phyloP scores from a whole-genome alignment of 2,113 vertebrate species.

The Hydrochoerus hydrochaeris region DNA sequence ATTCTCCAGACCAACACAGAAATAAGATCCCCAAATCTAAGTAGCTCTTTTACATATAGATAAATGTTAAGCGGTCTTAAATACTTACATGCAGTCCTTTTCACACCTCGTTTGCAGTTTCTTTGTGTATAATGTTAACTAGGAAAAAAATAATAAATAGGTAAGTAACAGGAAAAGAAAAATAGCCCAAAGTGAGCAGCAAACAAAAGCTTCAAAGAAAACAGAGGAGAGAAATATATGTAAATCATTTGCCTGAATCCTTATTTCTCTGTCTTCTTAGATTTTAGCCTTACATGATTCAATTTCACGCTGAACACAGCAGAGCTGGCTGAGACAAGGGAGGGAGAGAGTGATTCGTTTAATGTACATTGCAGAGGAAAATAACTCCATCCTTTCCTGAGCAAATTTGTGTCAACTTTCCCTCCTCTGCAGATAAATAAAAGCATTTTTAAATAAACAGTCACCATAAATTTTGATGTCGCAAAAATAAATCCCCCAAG shows the following conservation, averaged over 20 bases:
- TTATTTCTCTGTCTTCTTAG: conserved; percentile 30
- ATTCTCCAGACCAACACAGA: conserved; percentile 41
- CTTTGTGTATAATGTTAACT: conserved; percentile 50
- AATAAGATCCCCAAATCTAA: conserved; percentile 59
- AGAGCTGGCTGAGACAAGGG: conserved; percentile 62
- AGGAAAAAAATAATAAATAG: neutral
- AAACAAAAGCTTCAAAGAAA: conserved; percentile 65
- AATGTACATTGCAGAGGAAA: conserved; percentile 60
- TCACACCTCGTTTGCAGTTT: conserved; percentile 51
- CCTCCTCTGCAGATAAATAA: conserved; percentile 62
- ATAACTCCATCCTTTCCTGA: conserved; percentile 66
- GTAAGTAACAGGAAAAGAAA: conserved; percentile 44
- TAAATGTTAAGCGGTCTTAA: conserved; percentile 62
- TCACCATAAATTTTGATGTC: conserved; percentile 72
- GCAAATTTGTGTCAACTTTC: conserved; percentile 66
- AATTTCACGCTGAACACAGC: conserved; percentile 58
- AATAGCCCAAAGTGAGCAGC: conserved; percentile 48
- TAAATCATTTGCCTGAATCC: conserved; percentile 20
- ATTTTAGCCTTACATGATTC: conserved; percentile 62
- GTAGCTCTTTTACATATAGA: conserved; percentile 11
- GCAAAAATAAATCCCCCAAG: conserved; percentile 70
- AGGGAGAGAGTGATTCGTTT: neutral
- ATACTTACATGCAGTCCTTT: conserved; percentile 59
- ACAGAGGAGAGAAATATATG: conserved; percentile 48
- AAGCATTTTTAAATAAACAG: conserved; percentile 70